Percentiles rank a stretch among this genome's conserved stretches.
Evolutionary conservation across 2,888 invertebrate genomes (phyloP).

Genomic region (Phymatocera aterrima): DNA sequence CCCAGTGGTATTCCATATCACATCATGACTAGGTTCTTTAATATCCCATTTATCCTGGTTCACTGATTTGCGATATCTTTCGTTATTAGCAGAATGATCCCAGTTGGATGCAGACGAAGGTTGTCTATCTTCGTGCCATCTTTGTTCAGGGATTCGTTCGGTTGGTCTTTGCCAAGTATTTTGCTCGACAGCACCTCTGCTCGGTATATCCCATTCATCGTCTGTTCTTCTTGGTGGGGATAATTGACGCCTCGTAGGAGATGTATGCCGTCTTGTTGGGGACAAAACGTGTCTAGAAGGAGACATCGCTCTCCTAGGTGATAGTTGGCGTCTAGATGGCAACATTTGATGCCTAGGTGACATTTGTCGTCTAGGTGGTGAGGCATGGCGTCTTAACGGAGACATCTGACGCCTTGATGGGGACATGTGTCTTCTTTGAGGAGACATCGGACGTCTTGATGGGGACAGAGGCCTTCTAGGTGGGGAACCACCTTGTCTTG

Average conservation of each 20-base stretch:
- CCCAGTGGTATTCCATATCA: constrained; percentile 49
- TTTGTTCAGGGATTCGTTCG: constrained; percentile 45
- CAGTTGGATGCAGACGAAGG: constrained; percentile 48
- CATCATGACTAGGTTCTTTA: constrained; percentile 51
- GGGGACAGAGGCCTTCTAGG: constrained; percentile 44
- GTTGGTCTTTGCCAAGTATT: constrained; percentile 53
- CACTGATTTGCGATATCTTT: constrained; percentile 55
- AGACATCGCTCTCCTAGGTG: constrained; percentile 50
- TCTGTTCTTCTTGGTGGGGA: constrained; percentile 58
- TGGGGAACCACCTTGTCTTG: constrained; percentile 45
- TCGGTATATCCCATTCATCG: constrained; percentile 71
- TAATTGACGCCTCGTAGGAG: constrained; percentile 57
- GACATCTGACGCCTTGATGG: constrained; percentile 52
- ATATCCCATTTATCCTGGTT: constrained; percentile 56
- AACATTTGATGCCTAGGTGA: constrained; percentile 54
- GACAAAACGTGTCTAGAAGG: constrained; percentile 49
- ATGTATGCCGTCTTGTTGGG: constrained; percentile 51
- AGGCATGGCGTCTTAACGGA: constrained; percentile 49
- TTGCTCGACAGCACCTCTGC: constrained; percentile 63
- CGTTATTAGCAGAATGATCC: constrained; percentile 53
- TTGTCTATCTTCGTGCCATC: constrained; percentile 53
- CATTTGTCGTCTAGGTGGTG: constrained; percentile 51
- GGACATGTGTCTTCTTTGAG: constrained; percentile 57
- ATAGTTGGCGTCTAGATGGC: constrained; percentile 50
- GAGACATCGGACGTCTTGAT: constrained; percentile 51